phyloP scores from a whole-genome alignment of 2,113 vertebrate genomes.

The Galbula dea region DNA sequence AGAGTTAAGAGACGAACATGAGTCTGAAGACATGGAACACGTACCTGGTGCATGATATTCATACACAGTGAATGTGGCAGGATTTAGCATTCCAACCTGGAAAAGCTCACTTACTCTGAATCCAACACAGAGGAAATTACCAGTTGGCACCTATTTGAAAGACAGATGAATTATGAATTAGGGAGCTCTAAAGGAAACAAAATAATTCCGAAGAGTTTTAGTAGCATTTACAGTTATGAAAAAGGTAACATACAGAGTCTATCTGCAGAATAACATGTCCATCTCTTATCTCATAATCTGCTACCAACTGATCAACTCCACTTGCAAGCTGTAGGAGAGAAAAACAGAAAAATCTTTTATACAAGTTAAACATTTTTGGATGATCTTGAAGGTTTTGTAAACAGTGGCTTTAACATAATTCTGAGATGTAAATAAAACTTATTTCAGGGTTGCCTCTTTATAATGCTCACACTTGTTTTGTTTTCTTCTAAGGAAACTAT shows the following conservation, averaged over 20 bases:
- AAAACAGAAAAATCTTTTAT: background rate
- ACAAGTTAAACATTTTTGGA: background rate
- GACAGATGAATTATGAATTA: background rate
- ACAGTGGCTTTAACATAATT: background rate
- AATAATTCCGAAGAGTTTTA: background rate
- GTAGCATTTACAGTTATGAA: background rate
- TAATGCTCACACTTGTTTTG: background rate
- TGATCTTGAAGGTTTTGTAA: background rate
- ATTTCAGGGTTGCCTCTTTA: background rate
- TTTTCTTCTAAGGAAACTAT: background rate
- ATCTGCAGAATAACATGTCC: slow-evolving; percentile 80
- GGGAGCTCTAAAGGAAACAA: background rate
- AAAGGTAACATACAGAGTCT: slow-evolving; percentile 75
- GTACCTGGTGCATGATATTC: slow-evolving; percentile 81
- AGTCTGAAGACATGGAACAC: background rate
- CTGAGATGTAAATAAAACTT: background rate
- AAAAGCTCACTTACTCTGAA: slow-evolving; percentile 80
- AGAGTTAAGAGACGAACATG: background rate
- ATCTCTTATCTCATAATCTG: slow-evolving; percentile 80
- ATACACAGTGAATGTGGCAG: slow-evolving; percentile 81
- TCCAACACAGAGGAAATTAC: slow-evolving; percentile 73
- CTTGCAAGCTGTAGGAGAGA: slow-evolving; percentile 76
- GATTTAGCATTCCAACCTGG: slow-evolving; percentile 72
- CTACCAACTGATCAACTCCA: slow-evolving; percentile 72
- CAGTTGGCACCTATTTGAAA: slow-evolving; percentile 76